Evolutionary conservation across 2,113 vertebrate genomes (phyloP), one percentile per base, ranked within the genome.

Genomic region (Oxyruncus cristatus): DNA sequence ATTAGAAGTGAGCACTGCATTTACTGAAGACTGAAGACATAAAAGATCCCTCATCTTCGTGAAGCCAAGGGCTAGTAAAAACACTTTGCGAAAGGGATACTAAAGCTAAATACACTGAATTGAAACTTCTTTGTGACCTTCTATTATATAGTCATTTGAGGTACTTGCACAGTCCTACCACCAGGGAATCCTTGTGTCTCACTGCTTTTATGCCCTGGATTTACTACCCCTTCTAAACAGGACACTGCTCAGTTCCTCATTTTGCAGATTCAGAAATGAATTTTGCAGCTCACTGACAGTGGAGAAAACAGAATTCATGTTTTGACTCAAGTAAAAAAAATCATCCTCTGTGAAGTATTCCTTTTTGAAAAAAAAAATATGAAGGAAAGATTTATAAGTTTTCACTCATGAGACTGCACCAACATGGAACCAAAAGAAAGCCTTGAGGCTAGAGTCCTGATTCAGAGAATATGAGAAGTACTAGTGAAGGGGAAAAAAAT

Each of bases 381-480:
- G 32, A 88, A 81, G 24, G 23, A 78, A 73, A 78, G 16, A 7
- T 73, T 94, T 87, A 4, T 53, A 81, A 56, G 30, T 58, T 74
- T 50, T 74, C 50, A 33, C 8, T 91, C 27, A 22, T 41, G 32
- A 83, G 28, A 44, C 20, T 58, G 21, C 42, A 75, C 28, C 44
- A 50, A 61, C 32, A 59, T 50, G 75, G 73, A 89, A 92, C n/a
- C 21, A 56, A 71, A 95, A 86, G 53, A 79, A 90, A 87, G 27
- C 37, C 84, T 84, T 19, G 4, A 76, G 70, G 21, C 61, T 62
- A 46, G 26, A 88, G 53, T 49, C 56, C 33, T 78, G 49, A 13
- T 87, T 88, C 52, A 90, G 44, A 78, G 30, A 91, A 90, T 65
- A 73, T 77, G 78, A 81, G 80, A 95, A 94, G n/a, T 61, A 84